These are phyloP conservation scores for Limnephilus lunatus DNA, from an alignment of 2,888 invertebrate genomes.

Conservation along the genomic window DNA sequence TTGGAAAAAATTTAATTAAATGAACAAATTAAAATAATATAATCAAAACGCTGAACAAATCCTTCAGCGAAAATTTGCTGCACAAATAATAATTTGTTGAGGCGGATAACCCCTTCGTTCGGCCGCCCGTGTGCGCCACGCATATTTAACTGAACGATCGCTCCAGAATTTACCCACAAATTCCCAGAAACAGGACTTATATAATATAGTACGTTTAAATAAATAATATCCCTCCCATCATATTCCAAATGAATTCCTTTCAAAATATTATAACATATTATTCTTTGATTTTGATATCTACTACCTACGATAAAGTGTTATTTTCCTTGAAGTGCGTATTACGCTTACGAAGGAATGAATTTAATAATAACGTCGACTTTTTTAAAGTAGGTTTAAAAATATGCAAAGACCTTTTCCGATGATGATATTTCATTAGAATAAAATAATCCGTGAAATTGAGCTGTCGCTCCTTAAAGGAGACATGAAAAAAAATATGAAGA, in stretches of 20 bases:
- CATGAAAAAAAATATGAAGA: not conserved
- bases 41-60: too few relatives aligned
- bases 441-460: constrained; percentile 7
- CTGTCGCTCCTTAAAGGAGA: not conserved
- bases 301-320: not conserved
- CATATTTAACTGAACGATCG: not conserved
- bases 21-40: too few relatives aligned
- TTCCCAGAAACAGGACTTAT: not conserved
- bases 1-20: too few relatives aligned
- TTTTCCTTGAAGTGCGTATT: not conserved
- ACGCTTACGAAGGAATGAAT: not conserved
- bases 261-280: not conserved
- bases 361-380: not conserved
- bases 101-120: not conserved
- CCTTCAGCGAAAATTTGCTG: not conserved
- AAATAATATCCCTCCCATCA: not conserved
- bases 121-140: not conserved
- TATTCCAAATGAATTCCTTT: not conserved
- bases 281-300: not conserved
- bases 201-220: not conserved
- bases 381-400: not conserved
- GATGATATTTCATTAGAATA: not conserved
- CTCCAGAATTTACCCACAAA: not conserved
- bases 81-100: too few relatives aligned
- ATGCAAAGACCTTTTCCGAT: not conserved